Evolutionary conservation across 2,113 vertebrate species (phyloP), one percentile per base, ranked within the genome.

Genomic region (Sprattus sprattus): DNA sequence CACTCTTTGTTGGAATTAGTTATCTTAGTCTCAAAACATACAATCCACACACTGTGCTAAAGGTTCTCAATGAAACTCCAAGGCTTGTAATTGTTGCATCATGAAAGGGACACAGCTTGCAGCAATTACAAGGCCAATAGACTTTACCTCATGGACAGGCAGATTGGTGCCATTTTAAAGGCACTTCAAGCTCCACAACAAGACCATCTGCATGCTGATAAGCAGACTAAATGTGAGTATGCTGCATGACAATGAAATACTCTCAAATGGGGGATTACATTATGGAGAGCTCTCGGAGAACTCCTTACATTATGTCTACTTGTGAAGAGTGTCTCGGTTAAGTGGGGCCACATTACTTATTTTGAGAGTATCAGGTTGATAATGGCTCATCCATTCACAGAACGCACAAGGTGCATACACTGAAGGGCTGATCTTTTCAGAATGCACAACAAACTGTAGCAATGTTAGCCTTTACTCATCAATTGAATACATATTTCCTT

Each of bases 91-190:
- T 86, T 88, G 78, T 57, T 90, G 82, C 67, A 86, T 88, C 85
- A 84, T 85, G 88, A 91, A 83, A 89, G 91, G 92, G 92, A 93
- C 88, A 89, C 93, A 95, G 93, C 93, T 93, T 94, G 94, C 91
- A 93, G 89, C 90, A 94, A 94, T 94, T 94, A 92, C 84, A 86
- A 89, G 90, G 89, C 81, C 91, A 91, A 91, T 93, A 91, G 90
- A 82, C 88, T 91, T 89, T 88, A 91, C 89, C 90, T 83, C 88
- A 88, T 89, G 88, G 91, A 87, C 50, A 85, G 91, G 92, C 90
- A 91, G 44, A 90, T 86, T 89, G 88, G 90, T 92, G 89, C 89
- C 87, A 86, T 92, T 94, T 93, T 87, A 84, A 83, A 88, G 45
- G 89, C 88, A 90, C 90, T 91, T 86, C 87, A 91, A 89, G 89